Evolutionary conservation across 2,797 vertebrate genomes (phyloP), one percentile per base, ranked within the genome.

Genomic region (Enoplosus armatus): DNA sequence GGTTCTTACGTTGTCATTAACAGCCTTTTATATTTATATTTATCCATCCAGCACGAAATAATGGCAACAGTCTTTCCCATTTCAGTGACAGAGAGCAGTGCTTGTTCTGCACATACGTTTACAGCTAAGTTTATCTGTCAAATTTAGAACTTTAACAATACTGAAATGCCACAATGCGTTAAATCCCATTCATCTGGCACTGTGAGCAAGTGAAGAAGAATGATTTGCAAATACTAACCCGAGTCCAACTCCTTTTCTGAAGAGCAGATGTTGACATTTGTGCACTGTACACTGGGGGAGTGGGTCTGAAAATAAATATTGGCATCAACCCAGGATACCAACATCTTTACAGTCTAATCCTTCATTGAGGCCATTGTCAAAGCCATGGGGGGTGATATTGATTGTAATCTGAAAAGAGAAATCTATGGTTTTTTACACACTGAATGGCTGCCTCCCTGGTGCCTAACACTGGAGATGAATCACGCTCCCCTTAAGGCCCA

Each of bases 381-480:
- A 92, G 85, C 89, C 86, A 80, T 55, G 54, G 87, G 87, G 89
- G 86, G 80, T 35, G 51, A 73, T 88, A 93, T 92, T 72, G 91
- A 93, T 91, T 87, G 82, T 84, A 86, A 92, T 92, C 82, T 89
- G 75, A 89, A 92, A 90, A 88, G 86, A 87, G 81, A 92, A 92
- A 92, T 93, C 91, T 91, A 90, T 93, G 88, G 73, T 88, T 93
- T 89, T n/a, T 91, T 86, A 89, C 87, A 86, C 80, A 87, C 80
- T 89, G 84, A 80, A 83, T 89, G 82, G 82, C 77, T 72, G 73
- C 76, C 73, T 90, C 87, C 83, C 81, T 51, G 61, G 85, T 86
- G 87, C 85, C 86, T 79, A 86, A 89, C 88, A 81, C 82, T 85
- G 82, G 83, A 87, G 91, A 94, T 92, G 91, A 91, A 92, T 93